Evolutionary conservation across 1,140 invertebrate species (phyloP), one percentile per base, ranked within the genome.

Genomic region (Rhyzopertha dominica): DNA sequence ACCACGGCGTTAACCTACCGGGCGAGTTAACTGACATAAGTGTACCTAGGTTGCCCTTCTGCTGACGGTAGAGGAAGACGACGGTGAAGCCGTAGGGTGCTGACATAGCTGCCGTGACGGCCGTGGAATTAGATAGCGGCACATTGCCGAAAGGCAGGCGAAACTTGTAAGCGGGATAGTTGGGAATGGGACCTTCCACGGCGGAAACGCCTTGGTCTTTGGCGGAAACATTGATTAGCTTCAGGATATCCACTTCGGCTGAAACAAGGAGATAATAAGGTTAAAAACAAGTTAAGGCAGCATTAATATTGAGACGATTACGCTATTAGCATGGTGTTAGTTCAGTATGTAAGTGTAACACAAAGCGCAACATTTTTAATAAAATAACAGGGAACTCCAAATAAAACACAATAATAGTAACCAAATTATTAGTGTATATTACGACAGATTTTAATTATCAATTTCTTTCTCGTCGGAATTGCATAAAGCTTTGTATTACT

Each of bases 11-110:
- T 19, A 72, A 48, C 46, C 67, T 61, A 5, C 70, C 70, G 1
- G 70, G 70, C 1, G 69, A 66, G 53, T 72, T 67, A 8, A 72
- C 51, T 5, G 68, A 70, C n/a, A 72, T 22, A 2, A 72, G 53
- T 4, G 70, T 67, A 17, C 67, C 70, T 7, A 70, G 47, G 47
- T 68, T 69, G 43, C 69, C 68, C 39, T 62, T 63, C 43, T 70
- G 69, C 43, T 72, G 70, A 32, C 68, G 59, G 43, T 61, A 69
- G 17, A 70, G 58, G 54, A 71, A 72, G 12, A 67, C 49, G 12
- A 61, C 58, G 5, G 62, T 68, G 51, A 62, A 65, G 12, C 66
- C 66, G 13, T 48, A 47, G 8, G 49, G 24, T 18, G 47, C 51
- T n/a, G 61, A 59, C 50, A 67, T 56, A 2, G 57, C 56, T 25